Percentiles rank a stretch among this genome's conserved stretches.
Evolutionary conservation across 2,797 vertebrate genomes (phyloP).

Genomic region (Garrulus glandarius): DNA sequence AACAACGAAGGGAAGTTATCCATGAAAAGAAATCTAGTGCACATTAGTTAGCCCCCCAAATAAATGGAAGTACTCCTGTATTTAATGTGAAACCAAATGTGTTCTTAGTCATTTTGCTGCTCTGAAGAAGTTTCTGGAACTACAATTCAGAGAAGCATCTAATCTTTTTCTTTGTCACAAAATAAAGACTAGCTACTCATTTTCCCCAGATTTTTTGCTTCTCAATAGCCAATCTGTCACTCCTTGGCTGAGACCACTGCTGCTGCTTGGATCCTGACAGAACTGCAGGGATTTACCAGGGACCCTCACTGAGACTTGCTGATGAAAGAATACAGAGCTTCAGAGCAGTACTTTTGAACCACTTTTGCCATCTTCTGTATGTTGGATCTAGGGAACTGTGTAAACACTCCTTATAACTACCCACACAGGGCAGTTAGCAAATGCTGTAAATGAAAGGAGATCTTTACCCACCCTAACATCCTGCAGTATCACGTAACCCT

Average conservation of each 20-base stretch:
- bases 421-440: not conserved
- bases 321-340: not conserved
- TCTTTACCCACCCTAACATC: not conserved
- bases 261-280: not conserved
- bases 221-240: not conserved
- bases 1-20: fast-evolving
- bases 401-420: not conserved
- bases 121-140: not conserved
- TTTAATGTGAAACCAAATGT: not conserved
- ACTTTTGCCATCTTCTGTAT: not conserved
- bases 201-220: not conserved
- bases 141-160: not conserved
- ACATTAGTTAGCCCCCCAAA: not conserved
- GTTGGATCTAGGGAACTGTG: not conserved
- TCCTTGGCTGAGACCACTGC: not conserved
- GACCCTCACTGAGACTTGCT: not conserved
- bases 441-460: not conserved
- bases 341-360: not conserved
- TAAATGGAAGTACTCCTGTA: not conserved
- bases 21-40: not conserved
- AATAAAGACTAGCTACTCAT: not conserved
- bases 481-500: not conserved
- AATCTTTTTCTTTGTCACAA: not conserved
- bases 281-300: not conserved
- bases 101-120: not conserved